Percentiles rank a stretch among this genome's conserved stretches.
phyloP scores from a whole-genome alignment of 2,888 invertebrate species.

The Sphecodes monilicornis region DNA sequence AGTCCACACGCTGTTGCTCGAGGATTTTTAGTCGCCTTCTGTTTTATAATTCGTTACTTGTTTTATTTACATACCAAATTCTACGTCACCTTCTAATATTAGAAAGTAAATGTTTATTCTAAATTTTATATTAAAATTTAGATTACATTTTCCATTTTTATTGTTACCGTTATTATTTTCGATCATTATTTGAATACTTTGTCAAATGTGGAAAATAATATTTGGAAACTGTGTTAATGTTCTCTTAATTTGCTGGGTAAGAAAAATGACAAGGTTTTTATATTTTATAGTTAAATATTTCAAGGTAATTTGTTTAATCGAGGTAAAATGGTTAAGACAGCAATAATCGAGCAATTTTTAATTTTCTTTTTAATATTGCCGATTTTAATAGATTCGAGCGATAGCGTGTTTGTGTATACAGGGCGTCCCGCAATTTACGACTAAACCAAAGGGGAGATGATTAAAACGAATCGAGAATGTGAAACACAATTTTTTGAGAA shows the following conservation, averaged over 20 bases:
- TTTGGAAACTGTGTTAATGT: too few species aligned
- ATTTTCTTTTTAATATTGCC: background rate
- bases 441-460: background rate
- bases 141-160: background rate
- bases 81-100: background rate
- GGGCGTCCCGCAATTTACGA: background rate
- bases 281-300: too few species aligned
- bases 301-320: too few species aligned
- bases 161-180: background rate
- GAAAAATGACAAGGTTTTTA: too few species aligned
- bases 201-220: too few species aligned
- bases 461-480: conserved; percentile 2
- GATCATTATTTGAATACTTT: too few species aligned
- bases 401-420: background rate
- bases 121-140: background rate
- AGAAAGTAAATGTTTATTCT: background rate
- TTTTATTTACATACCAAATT: background rate
- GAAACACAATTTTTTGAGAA: background rate
- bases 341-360: background rate
- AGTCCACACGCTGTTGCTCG: background rate
- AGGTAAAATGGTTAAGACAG: too few species aligned
- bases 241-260: too few species aligned
- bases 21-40: background rate
- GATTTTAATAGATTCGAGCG: background rate
- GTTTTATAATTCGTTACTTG: background rate